phyloP scores from a whole-genome alignment of 2,797 vertebrate genomes.

The Neosilurus mollespiculum region DNA sequence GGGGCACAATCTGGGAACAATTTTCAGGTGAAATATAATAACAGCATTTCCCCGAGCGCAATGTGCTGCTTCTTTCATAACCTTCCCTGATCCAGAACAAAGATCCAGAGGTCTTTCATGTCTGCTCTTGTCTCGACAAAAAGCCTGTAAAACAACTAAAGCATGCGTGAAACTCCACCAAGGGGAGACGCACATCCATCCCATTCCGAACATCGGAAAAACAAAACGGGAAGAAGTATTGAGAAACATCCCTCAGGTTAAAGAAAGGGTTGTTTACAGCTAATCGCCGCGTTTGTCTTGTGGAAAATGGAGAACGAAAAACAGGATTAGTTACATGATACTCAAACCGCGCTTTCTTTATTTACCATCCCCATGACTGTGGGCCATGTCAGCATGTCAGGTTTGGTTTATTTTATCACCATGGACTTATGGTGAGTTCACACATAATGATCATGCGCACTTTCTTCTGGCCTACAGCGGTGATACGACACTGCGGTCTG shows the following conservation, averaged over 20 bases:
- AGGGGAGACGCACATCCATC: constrained; percentile 67
- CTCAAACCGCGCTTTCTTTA: constrained; percentile 53
- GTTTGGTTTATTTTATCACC: constrained; percentile 1
- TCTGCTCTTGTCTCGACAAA: constrained; percentile 68
- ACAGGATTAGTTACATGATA: constrained; percentile 7
- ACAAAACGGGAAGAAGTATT: constrained; percentile 58
- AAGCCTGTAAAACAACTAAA: constrained; percentile 73
- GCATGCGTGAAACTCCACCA: constrained; percentile 73
- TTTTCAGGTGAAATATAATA: constrained; percentile 68
- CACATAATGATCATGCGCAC: background rate
- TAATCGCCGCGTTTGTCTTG: constrained; percentile 54
- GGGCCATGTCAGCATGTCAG: constrained; percentile 46
- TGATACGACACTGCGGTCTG: background rate
- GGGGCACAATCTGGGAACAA: constrained; percentile 60
- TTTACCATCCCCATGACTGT: constrained; percentile 62
- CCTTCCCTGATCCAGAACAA: constrained; percentile 55
- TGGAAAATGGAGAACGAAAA: constrained; percentile 17
- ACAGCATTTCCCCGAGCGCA: constrained; percentile 67
- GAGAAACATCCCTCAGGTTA: constrained; percentile 71
- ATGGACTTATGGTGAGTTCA: background rate
- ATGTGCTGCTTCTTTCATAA: constrained; percentile 66
- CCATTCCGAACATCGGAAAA: constrained; percentile 54
- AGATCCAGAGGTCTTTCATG: constrained; percentile 75
- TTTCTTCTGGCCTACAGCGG: background rate
- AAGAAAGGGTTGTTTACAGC: constrained; percentile 70